phyloP scores from a whole-genome alignment of 2,888 invertebrate genomes.

The Drepana falcataria region DNA sequence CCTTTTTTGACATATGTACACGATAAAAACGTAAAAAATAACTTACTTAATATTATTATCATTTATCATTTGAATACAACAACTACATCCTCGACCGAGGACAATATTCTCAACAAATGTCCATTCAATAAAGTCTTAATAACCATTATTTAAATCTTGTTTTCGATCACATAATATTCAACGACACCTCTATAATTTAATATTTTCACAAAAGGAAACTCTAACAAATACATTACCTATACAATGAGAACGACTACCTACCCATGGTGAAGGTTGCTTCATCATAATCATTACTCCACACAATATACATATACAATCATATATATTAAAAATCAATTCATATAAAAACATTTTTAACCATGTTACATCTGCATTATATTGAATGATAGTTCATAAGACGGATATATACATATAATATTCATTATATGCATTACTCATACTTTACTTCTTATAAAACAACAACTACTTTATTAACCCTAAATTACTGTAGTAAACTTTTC shows the following conservation, averaged over 20 bases:
- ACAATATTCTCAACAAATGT: constrained; percentile 76
- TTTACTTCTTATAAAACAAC: constrained; percentile 76
- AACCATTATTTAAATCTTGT: constrained; percentile 61
- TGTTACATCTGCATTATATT: constrained; percentile 57
- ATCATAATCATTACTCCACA: constrained; percentile 52
- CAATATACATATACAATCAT: constrained; percentile 62
- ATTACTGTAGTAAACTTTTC: constrained; percentile 52
- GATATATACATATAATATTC: constrained; percentile 73
- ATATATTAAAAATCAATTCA: constrained; percentile 70
- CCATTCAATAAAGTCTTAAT: constrained; percentile 75
- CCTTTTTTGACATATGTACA: constrained; percentile 72
- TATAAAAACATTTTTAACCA: constrained; percentile 74
- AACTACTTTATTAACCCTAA: constrained; percentile 70
- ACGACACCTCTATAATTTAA: constrained; percentile 70
- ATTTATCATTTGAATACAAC: constrained; percentile 75
- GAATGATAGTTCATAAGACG: constrained; percentile 73
- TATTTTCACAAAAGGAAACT: constrained; percentile 55
- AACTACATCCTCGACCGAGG: constrained; percentile 72
- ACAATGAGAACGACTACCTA: constrained; percentile 41
- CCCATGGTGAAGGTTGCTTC: constrained; percentile 35
- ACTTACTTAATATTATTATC: constrained; percentile 79
- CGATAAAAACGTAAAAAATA: constrained; percentile 79
- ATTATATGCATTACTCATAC: constrained; percentile 70
- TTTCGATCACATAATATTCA: constrained; percentile 77
- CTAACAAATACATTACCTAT: constrained; percentile 58